A percentile compares a stretch with the other conserved stretches of the same genome.
These are phyloP conservation scores for Apostichopus japonicus DNA, from an alignment of 35 echinoderm and acorn worm species.

Conservation along the genomic window DNA sequence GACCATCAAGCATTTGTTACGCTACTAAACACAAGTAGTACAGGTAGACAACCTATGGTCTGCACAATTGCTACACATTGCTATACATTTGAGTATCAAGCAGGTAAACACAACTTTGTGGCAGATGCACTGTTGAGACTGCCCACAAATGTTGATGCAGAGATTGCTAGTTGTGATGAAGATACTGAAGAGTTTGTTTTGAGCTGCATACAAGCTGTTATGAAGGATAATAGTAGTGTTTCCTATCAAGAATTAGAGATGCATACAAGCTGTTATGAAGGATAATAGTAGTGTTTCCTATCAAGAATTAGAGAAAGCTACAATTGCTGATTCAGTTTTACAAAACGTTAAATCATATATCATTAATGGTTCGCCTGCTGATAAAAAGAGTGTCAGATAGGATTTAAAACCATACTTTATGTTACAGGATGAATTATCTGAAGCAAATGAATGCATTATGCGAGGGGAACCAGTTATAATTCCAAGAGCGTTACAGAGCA, in stretches of 20 bases:
- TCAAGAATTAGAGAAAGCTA: conserved; percentile 33
- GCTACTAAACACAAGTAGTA: conserved; percentile 56
- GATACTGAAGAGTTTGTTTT: conserved; percentile 52
- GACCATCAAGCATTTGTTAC: conserved; percentile 72
- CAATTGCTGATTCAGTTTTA: conserved; percentile 48
- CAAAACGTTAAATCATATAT: conserved; percentile 52
- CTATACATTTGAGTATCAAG: conserved; percentile 50
- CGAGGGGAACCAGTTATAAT: conserved; percentile 62
- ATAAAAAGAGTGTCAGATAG: conserved; percentile 25
- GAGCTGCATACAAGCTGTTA: conserved; percentile 5
- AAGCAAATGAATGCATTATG: conserved; percentile 40
- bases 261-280: conserved; percentile 20
- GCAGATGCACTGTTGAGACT: conserved; percentile 57
- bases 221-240: conserved; percentile 35
- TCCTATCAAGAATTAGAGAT: conserved; percentile 6
- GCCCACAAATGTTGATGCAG: background rate
- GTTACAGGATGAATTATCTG: conserved; percentile 63
- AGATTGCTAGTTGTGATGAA: background rate
- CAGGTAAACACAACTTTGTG: conserved; percentile 32
- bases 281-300: conserved; percentile 14
- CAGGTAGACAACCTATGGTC: conserved; percentile 68
- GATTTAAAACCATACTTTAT: conserved; percentile 26
- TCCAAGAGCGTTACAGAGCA: conserved; percentile 1
- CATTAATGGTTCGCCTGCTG: conserved; percentile 43
- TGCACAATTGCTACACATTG: conserved; percentile 52